Evolutionary conservation across 2,888 invertebrate species (phyloP), one percentile per base, ranked within the genome.

Genomic region (Anaspis maculata): DNA sequence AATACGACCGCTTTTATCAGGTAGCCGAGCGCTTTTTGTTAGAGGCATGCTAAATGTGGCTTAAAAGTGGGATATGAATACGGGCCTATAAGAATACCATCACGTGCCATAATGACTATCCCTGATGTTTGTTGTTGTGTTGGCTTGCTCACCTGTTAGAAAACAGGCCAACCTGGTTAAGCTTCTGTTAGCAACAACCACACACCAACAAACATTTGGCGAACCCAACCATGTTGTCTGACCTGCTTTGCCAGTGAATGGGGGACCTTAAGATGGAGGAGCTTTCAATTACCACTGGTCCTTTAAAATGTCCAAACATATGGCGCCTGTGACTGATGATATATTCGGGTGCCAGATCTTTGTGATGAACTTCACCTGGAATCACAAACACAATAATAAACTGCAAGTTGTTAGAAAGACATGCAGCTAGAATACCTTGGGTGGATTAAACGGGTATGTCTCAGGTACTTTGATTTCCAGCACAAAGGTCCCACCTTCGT

Each of bases 291-390:
- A 76, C 78, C 92, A 92, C 66, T 92, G 90, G 61, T 92, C 91
- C 73, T 97, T 97, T 35, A 99, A 72, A 57, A 99, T 98, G 67
- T 99, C 98, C 66, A 98, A 74, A 68, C 98, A 98, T 57, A 98
- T 97, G 29, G 94, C 95, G 35, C 91, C 91, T 1, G 98, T 99
- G 10, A 94, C 96, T 10, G 96, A 96, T 30, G 96, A 96, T 57
- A 99, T 95, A 69, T 99, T 99, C 32, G 98, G 98, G 71, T 99
- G 98, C 98, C 98, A 98, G 63, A 99, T 94, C 72, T 87, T 91
- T 42, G 97, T 98, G 49, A 87, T 77, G 71, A 98, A 99, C 48
- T 89, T 81, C 45, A 97, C 91, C 94, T 95, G 62, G 12, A 69
- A 32, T 10, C 29, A 30, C 23, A 23, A 16, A 27, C 23, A 19